A percentile compares a stretch with the other conserved stretches of the same genome.
phyloP scores from a whole-genome alignment of 1,140 invertebrate species.

The Mactra quadrangularis region DNA sequence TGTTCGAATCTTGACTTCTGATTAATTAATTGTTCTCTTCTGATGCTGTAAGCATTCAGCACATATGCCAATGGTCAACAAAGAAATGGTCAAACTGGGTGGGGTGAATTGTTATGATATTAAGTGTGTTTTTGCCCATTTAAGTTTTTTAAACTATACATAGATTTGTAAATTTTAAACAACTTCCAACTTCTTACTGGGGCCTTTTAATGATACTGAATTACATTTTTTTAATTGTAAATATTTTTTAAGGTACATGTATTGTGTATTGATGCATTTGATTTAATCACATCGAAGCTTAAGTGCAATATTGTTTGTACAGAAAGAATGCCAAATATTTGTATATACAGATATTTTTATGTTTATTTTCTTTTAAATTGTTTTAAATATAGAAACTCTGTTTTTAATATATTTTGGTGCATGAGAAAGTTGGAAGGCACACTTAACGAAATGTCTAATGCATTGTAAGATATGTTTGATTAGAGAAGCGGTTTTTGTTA shows the following conservation, averaged over 20 bases:
- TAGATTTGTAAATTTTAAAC: conserved; percentile 20
- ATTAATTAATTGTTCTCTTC: neutral
- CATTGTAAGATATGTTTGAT: neutral
- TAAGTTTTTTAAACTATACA: conserved; percentile 10
- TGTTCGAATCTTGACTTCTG: neutral
- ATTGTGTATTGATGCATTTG: neutral
- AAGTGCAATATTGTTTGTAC: conserved; percentile 64
- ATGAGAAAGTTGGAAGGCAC: neutral
- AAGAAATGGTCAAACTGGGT: too few relatives aligned
- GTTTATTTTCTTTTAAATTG: conserved; percentile 54
- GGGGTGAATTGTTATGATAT: neutral
- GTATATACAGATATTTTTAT: conserved; percentile 64
- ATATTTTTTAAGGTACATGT: conserved; percentile 16
- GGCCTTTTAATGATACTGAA: conserved; percentile 44
- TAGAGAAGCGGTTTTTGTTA: neutral
- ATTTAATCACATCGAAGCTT: conserved; percentile 17
- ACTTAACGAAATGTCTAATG: neutral
- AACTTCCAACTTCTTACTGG: conserved; percentile 40
- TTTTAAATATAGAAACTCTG: conserved; percentile 58
- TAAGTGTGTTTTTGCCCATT: conserved; percentile 14
- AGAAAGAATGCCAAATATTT: conserved; percentile 60
- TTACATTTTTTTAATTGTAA: conserved; percentile 30
- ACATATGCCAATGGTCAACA: neutral
- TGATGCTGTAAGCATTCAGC: neutral
- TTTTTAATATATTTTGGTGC: conserved; percentile 39